A percentile compares a stretch with the other conserved stretches of the same genome.
Evolutionary conservation across 2,113 vertebrate genomes (phyloP).

Genomic region (Mungos mungo): DNA sequence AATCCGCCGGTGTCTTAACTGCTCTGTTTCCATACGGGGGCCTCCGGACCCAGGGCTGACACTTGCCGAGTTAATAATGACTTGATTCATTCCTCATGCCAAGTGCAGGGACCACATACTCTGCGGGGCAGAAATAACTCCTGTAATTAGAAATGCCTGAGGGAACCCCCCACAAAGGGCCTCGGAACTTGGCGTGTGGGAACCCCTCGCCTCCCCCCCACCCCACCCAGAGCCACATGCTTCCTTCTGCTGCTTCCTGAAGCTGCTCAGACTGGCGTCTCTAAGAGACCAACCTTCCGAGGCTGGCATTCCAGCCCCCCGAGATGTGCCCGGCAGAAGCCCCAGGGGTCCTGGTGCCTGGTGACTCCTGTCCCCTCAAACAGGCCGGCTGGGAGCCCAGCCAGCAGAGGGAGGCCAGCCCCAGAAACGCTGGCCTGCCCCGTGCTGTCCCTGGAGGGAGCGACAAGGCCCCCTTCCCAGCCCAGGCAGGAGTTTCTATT

Average conservation of each 20-base stretch:
- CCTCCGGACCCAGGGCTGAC: constrained; percentile 67
- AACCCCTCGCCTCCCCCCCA: background rate
- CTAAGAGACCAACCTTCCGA: background rate
- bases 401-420: background rate
- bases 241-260: background rate
- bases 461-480: background rate
- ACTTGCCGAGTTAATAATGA: constrained; percentile 79
- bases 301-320: constrained; percentile 38
- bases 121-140: constrained; percentile 60
- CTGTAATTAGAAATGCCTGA: constrained; percentile 63
- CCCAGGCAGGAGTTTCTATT: background rate
- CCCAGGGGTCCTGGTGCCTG: constrained; percentile 43
- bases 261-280: constrained; percentile 2
- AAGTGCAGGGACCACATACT: constrained; percentile 26
- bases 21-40: constrained; percentile 59
- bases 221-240: background rate
- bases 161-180: constrained; percentile 65
- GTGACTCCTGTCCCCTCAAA: background rate
- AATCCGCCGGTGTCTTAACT: constrained; percentile 81
- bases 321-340: constrained; percentile 14
- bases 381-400: background rate
- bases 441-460: too few species aligned
- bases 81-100: constrained; percentile 72
- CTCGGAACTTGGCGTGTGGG: background rate
- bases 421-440: background rate